Base-by-base conservation (phyloP, 2,113 vertebrate species). In the Numenius arquata region DNA sequence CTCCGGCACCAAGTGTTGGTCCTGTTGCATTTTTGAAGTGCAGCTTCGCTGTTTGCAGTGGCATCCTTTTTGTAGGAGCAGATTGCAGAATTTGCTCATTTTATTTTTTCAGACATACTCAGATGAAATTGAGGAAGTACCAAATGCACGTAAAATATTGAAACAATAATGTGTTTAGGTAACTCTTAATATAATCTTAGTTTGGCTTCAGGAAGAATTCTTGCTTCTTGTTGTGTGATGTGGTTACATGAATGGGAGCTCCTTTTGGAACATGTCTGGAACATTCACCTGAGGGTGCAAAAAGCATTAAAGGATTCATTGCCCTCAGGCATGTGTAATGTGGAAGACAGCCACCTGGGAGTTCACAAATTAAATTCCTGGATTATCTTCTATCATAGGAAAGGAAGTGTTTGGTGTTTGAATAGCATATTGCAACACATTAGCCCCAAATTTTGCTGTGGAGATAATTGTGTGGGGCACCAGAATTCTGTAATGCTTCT, bases 211-310 rank as follows among this genome's bases (percentile, higher is more conserved):
- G 85, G 67, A 73, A 59, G 48, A 85, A 78, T 90, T 81, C 47
- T 41, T 89, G 61, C 58, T 50, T 66, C 27, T 73, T 47, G 7
- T 27, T 71, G 66, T 85, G 62, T 89, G 90, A 90, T 91, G 86
- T 91, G 80, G 91, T 77, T 79, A 85, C 76, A 82, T 81, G 77
- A 90, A 94, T 63, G 74, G 53, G 80, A 93, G 90, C 71, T 88
- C 55, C 67, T 93, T 45, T 85, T 94, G 86, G 91, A 85, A 91
- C 52, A 9, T 2, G 83, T 94, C 93, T 96, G 89, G 83, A 94
- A 96, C 92, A 83, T 95, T 79, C 47, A 32, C 90, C 76, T 4
- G 18, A 88, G 90, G 79, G 79, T 82, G 72, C n/a, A 52, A 53
- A 76, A 93, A 70, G 68, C 81, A 85, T 91, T 55, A 90, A 91